Conservation (phyloP, 2,888 invertebrate genomes). For the Yponomeuta cagnagella region DNA sequence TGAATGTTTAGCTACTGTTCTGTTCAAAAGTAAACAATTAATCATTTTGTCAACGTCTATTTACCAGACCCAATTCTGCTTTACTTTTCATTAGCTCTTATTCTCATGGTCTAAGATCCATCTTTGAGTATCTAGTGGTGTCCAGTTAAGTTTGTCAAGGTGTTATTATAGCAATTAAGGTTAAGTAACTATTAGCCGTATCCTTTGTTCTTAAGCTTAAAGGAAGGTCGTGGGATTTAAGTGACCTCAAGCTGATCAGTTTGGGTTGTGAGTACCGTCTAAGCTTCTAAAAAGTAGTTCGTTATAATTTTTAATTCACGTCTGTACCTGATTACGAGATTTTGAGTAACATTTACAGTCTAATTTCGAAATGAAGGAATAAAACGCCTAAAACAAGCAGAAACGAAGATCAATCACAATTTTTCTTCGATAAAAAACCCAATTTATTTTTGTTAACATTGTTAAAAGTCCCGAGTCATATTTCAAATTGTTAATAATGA, state of each 20-base stretch:
- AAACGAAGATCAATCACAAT: slow-evolving; percentile 23
- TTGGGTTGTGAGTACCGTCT: no score
- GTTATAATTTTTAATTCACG: not conserved
- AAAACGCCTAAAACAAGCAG: slow-evolving; percentile 2
- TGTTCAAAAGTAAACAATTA: slow-evolving; percentile 32
- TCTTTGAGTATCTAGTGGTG: not conserved
- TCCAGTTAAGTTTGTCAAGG: slow-evolving; percentile 10
- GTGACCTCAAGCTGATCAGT: not conserved
- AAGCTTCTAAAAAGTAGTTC: not conserved
- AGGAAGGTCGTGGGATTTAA: slow-evolving; percentile 48
- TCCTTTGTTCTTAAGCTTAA: slow-evolving; percentile 53
- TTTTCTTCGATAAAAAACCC: slow-evolving; percentile 48
- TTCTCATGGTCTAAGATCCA: not conserved
- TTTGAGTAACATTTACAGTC: not conserved
- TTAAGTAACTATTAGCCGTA: slow-evolving; percentile 61
- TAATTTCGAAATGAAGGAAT: slow-evolving; percentile 9
- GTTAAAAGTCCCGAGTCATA: slow-evolving; percentile 67
- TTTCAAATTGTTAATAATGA: slow-evolving; percentile 74
- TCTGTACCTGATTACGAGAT: no score
- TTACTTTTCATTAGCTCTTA: not conserved
- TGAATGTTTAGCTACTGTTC: slow-evolving; percentile 33
- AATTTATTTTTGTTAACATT: slow-evolving; percentile 46
- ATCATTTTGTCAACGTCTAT: slow-evolving; percentile 57
- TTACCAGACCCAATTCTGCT: slow-evolving; percentile 20
- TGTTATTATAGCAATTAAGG: slow-evolving; percentile 71